phyloP scores from a whole-genome alignment of 2,113 vertebrate genomes.

The Ailurus styani region DNA sequence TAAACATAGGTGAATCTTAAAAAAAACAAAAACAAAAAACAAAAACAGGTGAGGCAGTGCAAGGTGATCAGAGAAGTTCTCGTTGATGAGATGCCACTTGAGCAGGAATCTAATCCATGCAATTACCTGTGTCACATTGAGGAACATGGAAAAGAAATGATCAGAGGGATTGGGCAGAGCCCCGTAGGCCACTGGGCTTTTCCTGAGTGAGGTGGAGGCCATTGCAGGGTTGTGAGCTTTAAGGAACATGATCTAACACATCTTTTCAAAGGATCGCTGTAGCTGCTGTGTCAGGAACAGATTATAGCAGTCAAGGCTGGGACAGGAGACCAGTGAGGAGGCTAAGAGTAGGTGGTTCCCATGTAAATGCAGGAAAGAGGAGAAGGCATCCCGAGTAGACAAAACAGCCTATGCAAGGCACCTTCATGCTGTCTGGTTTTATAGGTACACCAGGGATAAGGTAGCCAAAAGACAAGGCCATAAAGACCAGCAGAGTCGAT shows the following conservation, averaged over 20 bases:
- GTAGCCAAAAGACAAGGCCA: background rate
- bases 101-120: background rate
- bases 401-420: background rate
- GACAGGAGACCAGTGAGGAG: background rate
- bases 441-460: background rate
- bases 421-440: background rate
- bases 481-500: background rate
- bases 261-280: background rate
- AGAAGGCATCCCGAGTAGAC: background rate
- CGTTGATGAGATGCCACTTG: background rate
- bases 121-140: background rate
- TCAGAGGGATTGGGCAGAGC: background rate
- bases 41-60: background rate
- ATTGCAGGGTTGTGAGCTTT: background rate
- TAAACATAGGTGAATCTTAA: slow-evolving; percentile 49
- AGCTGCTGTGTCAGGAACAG: background rate
- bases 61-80: background rate
- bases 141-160: background rate
- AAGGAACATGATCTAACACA: background rate
- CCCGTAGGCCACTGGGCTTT: background rate
- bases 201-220: background rate
- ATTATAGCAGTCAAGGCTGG: background rate
- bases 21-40: background rate
- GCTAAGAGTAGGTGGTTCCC: background rate
- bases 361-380: background rate